Conservation (phyloP, 2,888 invertebrate genomes). For the Lamellibrachia satsuma region DNA sequence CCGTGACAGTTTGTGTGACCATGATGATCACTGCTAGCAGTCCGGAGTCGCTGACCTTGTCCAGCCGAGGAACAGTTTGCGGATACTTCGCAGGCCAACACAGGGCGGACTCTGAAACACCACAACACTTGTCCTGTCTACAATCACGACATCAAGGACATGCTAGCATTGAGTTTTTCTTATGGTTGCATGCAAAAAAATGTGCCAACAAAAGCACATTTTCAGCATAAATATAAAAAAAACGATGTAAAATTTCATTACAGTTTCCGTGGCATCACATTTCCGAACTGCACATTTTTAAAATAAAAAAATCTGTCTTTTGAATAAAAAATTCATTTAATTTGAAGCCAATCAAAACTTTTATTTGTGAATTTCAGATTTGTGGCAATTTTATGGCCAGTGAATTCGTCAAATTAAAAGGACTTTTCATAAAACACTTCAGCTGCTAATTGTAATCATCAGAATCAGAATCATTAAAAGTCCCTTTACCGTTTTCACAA, state of each 20-base stretch:
- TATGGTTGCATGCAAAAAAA: no score
- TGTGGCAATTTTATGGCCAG: neutral
- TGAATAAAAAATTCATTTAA: neutral
- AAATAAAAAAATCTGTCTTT: neutral
- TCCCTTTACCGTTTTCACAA: slow-evolving; percentile 20
- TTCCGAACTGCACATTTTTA: neutral
- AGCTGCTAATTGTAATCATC: neutral
- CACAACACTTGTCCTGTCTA: neutral
- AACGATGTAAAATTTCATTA: neutral
- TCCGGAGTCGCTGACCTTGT: neutral
- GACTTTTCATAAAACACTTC: neutral
- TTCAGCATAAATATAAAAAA: no score
- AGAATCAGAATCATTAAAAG: neutral
- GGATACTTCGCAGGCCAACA: slow-evolving; percentile 29
- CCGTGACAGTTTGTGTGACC: neutral
- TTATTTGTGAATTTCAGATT: neutral
- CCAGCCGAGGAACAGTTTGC: slow-evolving; percentile 27
- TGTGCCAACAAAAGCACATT: no score
- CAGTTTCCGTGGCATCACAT: neutral
- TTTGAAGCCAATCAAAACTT: neutral
- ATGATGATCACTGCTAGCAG: neutral
- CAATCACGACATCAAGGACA: neutral
- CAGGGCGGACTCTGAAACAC: neutral
- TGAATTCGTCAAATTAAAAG: neutral
- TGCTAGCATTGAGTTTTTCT: no score